These are phyloP conservation scores for Sebastes hubbsi DNA, from an alignment of 2,797 vertebrate genomes.

Conservation along the genomic window DNA sequence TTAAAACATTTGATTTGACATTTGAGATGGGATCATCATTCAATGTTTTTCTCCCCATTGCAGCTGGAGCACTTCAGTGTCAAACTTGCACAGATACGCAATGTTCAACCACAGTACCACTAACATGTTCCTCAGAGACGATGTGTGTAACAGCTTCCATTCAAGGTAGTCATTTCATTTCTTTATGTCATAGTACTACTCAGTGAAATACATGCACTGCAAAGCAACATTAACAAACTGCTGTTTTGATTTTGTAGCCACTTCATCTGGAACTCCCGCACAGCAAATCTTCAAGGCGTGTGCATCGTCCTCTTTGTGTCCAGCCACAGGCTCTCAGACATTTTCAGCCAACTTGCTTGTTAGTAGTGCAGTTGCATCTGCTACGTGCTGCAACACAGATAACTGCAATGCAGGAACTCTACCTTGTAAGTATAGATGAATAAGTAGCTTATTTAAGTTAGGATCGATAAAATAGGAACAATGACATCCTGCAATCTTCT, in stretches of 20 bases:
- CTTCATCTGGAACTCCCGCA: rapidly evolving
- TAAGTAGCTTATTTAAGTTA: not conserved
- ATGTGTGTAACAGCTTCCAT: constrained; percentile 15
- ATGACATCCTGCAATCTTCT: not conserved
- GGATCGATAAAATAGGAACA: rapidly evolving
- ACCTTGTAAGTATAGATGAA: not conserved
- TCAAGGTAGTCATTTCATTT: not conserved
- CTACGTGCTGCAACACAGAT: constrained; percentile 23
- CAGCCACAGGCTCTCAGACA: not conserved
- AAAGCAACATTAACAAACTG: not conserved
- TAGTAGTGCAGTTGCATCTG: not conserved
- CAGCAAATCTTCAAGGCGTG: not conserved
- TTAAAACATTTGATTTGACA: not conserved
- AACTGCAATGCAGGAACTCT: constrained; percentile 20
- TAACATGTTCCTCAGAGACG: not conserved
- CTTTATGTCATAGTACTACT: not conserved
- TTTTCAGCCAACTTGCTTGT: not conserved
- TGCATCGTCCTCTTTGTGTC: constrained; percentile 11
- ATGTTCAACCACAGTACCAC: rapidly evolving
- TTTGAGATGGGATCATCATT: not conserved
- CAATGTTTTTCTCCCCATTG: not conserved
- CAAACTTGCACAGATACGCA: rapidly evolving
- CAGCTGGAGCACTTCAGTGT: constrained; percentile 28
- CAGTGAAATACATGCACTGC: not conserved
- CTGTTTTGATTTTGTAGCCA: not conserved